Base-by-base conservation (phyloP, 2,888 invertebrate genomes). In the Phortica okadai region DNA sequence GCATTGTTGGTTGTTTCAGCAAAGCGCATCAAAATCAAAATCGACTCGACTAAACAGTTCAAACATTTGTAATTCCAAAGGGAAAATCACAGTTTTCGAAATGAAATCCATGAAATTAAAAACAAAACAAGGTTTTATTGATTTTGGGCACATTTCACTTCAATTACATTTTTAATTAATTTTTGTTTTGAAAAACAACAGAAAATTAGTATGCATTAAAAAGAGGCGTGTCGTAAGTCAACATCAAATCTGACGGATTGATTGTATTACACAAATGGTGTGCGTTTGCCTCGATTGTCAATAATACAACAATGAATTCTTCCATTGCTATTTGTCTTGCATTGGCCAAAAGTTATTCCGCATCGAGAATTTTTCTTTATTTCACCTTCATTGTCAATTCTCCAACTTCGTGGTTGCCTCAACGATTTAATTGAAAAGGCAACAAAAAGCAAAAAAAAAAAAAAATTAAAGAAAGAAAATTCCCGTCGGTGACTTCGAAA, bases 91-190 rank as follows among this genome's bases (percentile, higher is more conserved):
- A 21, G 14, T 41, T 64, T 64, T 64, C 41, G 8, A 64, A 64
- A 64, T 33, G 33, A 64, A 64, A 64, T 66, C 33, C 6, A 66
- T 42, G 16, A 8, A 67, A 33, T 44, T 42, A 44, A 44, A 67
- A 67, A 5, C 14, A 66, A 66, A 33, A 64, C 0, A 14, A 21
- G 64, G 33, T 64, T 64, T 67, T 16, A 67, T 67, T 67, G 67
- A 67, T 67, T 67, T 67, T 44, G n/a, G 33, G 41, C 41, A 33
- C 64, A 21, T 11, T 50, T 50, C 64, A 33, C 14, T 33, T 33
- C 42, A 67, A 67, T 44, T 42, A 67, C 67, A 44, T 44, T 67
- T 67, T 67, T 67, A 67, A 67, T 67, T 67, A 67, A 67, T 67
- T 64, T 67, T 44, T 44, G 50, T 50, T 50, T 50, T 8, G 50